Evolutionary conservation across 2,888 invertebrate genomes (phyloP), one percentile per base, ranked within the genome.

Genomic region (Leucoma salicis): DNA sequence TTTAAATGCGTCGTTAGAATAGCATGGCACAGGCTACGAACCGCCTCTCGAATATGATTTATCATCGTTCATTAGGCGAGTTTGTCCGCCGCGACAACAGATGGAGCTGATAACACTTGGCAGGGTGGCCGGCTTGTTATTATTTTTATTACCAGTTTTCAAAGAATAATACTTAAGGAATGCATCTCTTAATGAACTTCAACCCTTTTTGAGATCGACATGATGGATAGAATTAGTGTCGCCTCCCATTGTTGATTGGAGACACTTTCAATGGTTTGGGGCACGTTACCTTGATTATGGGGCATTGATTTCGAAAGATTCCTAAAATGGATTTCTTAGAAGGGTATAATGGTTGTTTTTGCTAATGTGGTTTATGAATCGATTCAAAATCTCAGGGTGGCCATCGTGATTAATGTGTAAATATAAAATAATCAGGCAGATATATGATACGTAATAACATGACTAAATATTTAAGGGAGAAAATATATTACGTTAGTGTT

Each of bases 61-160:
- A 89, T 89, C 88, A 89, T 89, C 88, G 88, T 89, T 89, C 88
- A 89, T 89, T 89, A 89, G 86, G 84, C 80, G 88, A 89, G 88
- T 89, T 89, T 89, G 88, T 89, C 88, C 88, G 86, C 85, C 83
- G 75, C 88, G 88, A 88, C 88, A 89, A 89, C 88, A 89, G 88
- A 89, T 89, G 88, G 88, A 83, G 88, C 88, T 86, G 89, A 89
- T 89, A 89, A 83, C 86, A 88, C 88, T 88, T 88, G 86, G 86
- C 89, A 88, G 89, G 89, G 89, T 89, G 89, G 89, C 88, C 88
- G 80, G 75, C 83, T 84, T 86, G 85, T 89, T 89, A 88, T 88
- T 89, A 89, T 89, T 89, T 88, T 89, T 89, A 88, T 89, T 88
- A 82, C 87, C 84, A 88, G 82, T 81, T 85, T 85, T 74, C 82